Base-by-base conservation (phyloP, 1,140 invertebrate genomes). In the Trachymyrmex septentrionalis region DNA sequence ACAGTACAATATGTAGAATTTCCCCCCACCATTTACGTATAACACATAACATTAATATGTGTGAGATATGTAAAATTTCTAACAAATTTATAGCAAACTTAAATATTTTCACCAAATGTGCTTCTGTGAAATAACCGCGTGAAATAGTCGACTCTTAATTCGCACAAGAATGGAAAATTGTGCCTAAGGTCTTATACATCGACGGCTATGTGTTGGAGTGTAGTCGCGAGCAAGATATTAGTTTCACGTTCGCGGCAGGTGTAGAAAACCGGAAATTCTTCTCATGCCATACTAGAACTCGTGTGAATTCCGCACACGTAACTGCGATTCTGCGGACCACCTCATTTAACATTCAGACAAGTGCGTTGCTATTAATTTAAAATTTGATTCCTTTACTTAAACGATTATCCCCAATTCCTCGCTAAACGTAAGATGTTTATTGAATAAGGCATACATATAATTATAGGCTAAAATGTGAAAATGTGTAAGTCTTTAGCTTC, bases 301-400 rank as follows among this genome's bases (percentile, higher is more conserved):
- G 55, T 19, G 87, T 21, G 80, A 88, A 87, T 85, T 86, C 87
- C 61, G 34, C 57, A 73, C 86, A 86, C 72, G 88, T 86, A 90
- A 86, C 81, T 77, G 77, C 76, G 57, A 64, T 61, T 30, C 53
- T 57, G 76, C 64, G 69, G 86, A 30, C 75, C 84, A 86, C 86
- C 88, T 88, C 91, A 92, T 93, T 93, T 89, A 67, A 86, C 63
- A 90, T 91, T 87, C 88, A 89, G 55, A 38, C 87, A 38, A 57
- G 72, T 86, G 53, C 50, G 66, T 81, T 50, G 59, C 38, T 87
- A 88, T 91, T 93, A 92, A 92, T 92, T 91, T 77, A 77, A 78
- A 86, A 90, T 87, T 89, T 81, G 71, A 78, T 89, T 89, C 86
- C 86, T 88, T 92, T 87, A 82, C 64, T 84, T 72, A 87, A 76